These are phyloP conservation scores for Dolichallabes microphthalmus DNA, from an alignment of 2,113 vertebrate genomes.

Conservation along the genomic window DNA sequence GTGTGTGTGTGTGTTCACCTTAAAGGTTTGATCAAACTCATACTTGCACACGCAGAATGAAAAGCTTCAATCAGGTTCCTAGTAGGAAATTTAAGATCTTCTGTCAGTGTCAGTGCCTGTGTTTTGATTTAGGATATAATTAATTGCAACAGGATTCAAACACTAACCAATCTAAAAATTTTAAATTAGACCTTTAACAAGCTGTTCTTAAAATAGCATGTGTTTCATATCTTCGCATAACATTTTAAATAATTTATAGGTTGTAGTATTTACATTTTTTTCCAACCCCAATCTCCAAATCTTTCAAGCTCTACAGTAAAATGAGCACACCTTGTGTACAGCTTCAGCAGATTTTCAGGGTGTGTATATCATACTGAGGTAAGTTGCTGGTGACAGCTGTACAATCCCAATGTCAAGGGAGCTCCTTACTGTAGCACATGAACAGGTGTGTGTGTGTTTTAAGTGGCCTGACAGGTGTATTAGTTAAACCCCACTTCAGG, in stretches of 20 bases:
- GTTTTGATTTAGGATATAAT: slow-evolving; percentile 52
- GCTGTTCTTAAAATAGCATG: neutral
- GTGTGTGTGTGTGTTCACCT: neutral
- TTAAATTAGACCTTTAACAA: slow-evolving; percentile 43
- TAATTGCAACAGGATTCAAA: slow-evolving; percentile 36
- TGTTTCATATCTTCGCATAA: slow-evolving; percentile 21
- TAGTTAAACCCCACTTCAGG: slow-evolving; percentile 50
- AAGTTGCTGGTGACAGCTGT: slow-evolving; percentile 32
- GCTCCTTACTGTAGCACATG: slow-evolving; percentile 28
- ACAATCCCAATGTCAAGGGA: slow-evolving; percentile 47
- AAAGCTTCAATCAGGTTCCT: slow-evolving; percentile 51
- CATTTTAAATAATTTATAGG: neutral
- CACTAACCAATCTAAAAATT: slow-evolving; percentile 27
- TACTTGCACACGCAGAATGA: neutral
- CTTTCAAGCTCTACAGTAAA: slow-evolving; percentile 1
- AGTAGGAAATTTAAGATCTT: slow-evolving; percentile 38
- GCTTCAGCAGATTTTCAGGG: neutral
- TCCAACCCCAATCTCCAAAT: neutral
- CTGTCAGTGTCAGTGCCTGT: neutral
- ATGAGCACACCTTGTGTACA: neutral
- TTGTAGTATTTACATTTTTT: slow-evolving; percentile 9
- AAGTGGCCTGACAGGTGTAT: slow-evolving; percentile 48
- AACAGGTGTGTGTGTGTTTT: slow-evolving; percentile 37
- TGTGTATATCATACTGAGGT: neutral
- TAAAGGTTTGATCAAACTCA: slow-evolving; percentile 13